Evolutionary conservation across 2,888 invertebrate species (phyloP), one percentile per base, ranked within the genome.

Genomic region (Belgica antarctica): DNA sequence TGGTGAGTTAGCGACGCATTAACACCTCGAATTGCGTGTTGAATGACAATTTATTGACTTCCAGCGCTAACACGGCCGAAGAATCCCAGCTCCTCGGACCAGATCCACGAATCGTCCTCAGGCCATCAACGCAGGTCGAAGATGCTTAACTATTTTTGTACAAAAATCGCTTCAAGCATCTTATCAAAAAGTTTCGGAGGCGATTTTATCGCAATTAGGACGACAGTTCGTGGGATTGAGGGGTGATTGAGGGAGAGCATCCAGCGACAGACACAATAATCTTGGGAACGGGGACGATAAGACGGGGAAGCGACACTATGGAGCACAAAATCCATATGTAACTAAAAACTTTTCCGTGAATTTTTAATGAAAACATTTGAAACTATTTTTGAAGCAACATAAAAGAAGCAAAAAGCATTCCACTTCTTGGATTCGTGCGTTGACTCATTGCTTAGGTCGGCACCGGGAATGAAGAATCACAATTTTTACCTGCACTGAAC

Each of bases 71-170:
- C 81, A 85, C 85, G 76, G 85, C 85, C 69, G 89, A 89, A 77
- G 89, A 89, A 77, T 87, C 87, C 74, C 89, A 89, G 77, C 85
- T 88, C 74, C 89, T 89, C 87, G 81, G 28, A 76, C 85, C 86
- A 28, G 86, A 89, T 77, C 89, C 89, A 68, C 79, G 86, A 75
- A 86, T 86, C 75, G 85, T 86, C 27, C 78, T 86, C 62, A 82
- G 85, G 74, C 87, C 89, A n/a, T 52, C 68, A 12, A 68, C 52
- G 25, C 57, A 68, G 52, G 68, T 59, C 59, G 59, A 59, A 25
- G 59, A 59, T 59, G 59, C 59, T 59, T 59, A 59, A 59, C 59
- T 59, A 59, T 59, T 27, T 59, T 59, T 59, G 59, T 59, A 59
- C 25, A 59, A 59, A 59, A 59, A 59, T 59, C 59, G 59, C 59